phyloP scores from a whole-genome alignment of 2,113 vertebrate genomes.

The Oenanthe melanoleuca region DNA sequence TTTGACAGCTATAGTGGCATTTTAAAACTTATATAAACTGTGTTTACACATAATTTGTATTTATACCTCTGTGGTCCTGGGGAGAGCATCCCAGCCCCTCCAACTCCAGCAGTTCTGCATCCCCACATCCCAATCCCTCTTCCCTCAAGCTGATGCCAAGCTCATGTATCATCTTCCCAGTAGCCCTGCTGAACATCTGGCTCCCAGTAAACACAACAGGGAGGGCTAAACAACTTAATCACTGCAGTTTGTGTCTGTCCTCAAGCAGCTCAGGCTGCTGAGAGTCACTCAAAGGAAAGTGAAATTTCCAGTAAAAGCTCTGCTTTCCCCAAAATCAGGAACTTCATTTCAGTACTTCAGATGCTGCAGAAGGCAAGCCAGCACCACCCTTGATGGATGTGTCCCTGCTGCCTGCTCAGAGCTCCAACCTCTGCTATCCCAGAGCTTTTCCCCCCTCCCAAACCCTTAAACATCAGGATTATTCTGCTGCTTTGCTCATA shows the following conservation, averaged over 20 bases:
- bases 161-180: rapidly evolving
- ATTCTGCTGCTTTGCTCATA: neutral
- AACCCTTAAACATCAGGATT: neutral
- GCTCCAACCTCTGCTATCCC: neutral
- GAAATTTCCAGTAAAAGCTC: neutral
- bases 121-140: neutral
- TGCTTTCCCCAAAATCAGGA: neutral
- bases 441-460: neutral
- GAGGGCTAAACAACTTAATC: neutral
- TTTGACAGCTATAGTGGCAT: rapidly evolving
- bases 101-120: neutral
- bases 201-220: neutral
- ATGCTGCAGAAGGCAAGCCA: neutral
- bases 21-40: neutral
- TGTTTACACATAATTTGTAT: neutral
- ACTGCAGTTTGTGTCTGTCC: neutral
- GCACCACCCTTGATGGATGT: neutral
- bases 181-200: conserved; percentile 14
- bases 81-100: neutral
- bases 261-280: neutral
- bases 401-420: neutral
- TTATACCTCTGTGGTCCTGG: rapidly evolving
- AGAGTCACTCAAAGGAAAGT: neutral
- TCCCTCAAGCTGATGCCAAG: neutral
- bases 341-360: neutral